Percentiles rank a stretch among this genome's conserved stretches.
These are phyloP conservation scores for Gobiocypris rarus DNA, from an alignment of 2,113 vertebrate species.

Conservation along the genomic window DNA sequence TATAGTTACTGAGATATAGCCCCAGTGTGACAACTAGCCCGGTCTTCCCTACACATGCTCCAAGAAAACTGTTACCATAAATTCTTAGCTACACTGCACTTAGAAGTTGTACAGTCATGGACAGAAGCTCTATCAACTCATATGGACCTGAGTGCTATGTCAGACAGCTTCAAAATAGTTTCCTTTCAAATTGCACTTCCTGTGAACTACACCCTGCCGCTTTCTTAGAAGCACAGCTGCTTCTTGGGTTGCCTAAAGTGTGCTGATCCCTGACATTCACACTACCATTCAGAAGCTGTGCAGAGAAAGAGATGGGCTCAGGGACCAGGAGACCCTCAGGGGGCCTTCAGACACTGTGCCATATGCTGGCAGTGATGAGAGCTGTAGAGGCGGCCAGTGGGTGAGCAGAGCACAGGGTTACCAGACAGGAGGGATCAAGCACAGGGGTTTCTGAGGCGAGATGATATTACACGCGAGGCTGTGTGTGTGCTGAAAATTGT, in stretches of 20 bases:
- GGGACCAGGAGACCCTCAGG: conserved; percentile 26
- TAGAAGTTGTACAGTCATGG: neutral
- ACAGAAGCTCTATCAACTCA: neutral
- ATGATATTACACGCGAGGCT: too few species aligned
- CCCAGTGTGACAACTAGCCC: too few species aligned
- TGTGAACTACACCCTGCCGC: conserved; percentile 1
- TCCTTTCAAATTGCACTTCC: conserved; percentile 2
- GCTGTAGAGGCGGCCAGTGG: conserved; percentile 17
- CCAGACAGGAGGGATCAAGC: conserved; percentile 30
- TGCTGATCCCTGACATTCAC: conserved; percentile 19
- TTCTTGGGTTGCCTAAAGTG: conserved; percentile 8
- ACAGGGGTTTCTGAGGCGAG: neutral
- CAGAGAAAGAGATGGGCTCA: neutral
- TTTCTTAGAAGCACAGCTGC: neutral
- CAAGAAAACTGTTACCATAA: neutral
- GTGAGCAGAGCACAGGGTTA: conserved; percentile 21
- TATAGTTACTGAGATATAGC: too few species aligned
- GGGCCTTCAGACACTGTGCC: conserved; percentile 14
- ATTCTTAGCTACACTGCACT: neutral
- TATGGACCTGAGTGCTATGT: too few species aligned
- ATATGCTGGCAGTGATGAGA: conserved; percentile 27
- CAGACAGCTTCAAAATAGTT: neutral
- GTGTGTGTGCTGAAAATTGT: neutral
- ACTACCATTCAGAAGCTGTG: conserved; percentile 1
- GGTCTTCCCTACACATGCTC: too few species aligned